Conservation (phyloP, 2,888 invertebrate genomes). For the Hyposoter didymator region DNA sequence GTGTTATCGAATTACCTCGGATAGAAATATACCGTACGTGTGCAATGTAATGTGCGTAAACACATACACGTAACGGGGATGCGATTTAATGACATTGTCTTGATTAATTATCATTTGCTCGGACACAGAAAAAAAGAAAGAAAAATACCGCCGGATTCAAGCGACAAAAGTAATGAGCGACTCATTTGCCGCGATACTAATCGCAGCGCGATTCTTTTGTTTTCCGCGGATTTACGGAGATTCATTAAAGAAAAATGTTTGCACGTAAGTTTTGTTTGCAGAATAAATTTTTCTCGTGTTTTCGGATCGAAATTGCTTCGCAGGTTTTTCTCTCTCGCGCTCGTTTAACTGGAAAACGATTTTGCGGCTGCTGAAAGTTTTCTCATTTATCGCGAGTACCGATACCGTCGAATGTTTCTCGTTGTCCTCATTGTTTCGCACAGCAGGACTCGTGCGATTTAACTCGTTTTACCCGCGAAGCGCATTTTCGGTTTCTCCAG, state of each 20-base stretch:
- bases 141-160: neutral
- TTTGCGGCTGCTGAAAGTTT: conserved; percentile 74
- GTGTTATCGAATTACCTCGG: conserved; percentile 67
- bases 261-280: neutral
- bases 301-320: neutral
- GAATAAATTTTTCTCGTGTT: neutral
- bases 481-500: conserved; percentile 58
- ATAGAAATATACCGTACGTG: conserved; percentile 46
- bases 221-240: neutral
- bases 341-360: conserved; percentile 65
- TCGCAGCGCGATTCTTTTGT: neutral
- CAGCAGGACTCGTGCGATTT: conserved; percentile 30
- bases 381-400: conserved; percentile 76
- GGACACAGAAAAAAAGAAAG: neutral
- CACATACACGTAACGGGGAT: conserved; percentile 13
- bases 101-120: conserved; percentile 13
- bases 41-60: conserved; percentile 43
- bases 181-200: neutral
- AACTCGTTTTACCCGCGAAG: conserved; percentile 53
- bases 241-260: neutral
- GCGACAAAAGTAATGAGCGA: neutral
- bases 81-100: neutral
- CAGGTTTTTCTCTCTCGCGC: neutral
- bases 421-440: conserved; percentile 24
- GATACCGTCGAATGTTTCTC: conserved; percentile 72